Base-by-base conservation (phyloP, 1,140 invertebrate genomes). In the Belonocnema kinseyi region DNA sequence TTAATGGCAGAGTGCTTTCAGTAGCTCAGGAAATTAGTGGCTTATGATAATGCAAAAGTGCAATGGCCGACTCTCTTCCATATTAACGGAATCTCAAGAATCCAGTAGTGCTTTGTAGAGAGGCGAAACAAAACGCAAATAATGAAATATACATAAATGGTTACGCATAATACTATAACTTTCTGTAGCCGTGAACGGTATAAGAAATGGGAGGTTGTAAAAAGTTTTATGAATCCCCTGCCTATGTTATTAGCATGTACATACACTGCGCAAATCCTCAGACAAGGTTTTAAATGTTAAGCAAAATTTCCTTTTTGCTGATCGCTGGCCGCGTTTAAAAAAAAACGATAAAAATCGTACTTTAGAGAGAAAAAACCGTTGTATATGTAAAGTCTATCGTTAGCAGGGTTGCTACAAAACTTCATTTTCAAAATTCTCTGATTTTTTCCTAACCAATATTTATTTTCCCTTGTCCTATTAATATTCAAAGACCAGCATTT, bases 191-290 rank as follows among this genome's bases (percentile, higher is more conserved):
- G 61, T 66, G 26, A 66, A 66, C 61, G 61, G 61, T 66, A 66
- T 54, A 74, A 77, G 75, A 80, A 70, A 74, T 46, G 40, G 13
- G 51, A 56, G 14, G 21, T 13, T 73, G 51, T 46, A 77, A 77
- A 74, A 80, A 77, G 17, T 77, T 74, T 74, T 73, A 80, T 73
- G 46, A 50, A 51, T 73, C 58, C 71, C 58, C 66, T 79, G 70
- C 50, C 72, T 33, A 51, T 66, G 72, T 73, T 77, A 74, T 77
- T 80, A 80, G 73, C 72, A 66, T 66, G 61, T 46, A 40, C 61
- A 66, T 66, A 66, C 16, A 66, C 26, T 26, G 33, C 26, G 16
- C 26, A 33, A 26, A n/a, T 66, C 61, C 61, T 33, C 61, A 40
- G 26, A 66, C 61, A 16, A 66, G 26, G 61, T 16, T 66, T 66